Conservation (phyloP, 2,113 vertebrate genomes). For the Amia ocellicauda region DNA sequence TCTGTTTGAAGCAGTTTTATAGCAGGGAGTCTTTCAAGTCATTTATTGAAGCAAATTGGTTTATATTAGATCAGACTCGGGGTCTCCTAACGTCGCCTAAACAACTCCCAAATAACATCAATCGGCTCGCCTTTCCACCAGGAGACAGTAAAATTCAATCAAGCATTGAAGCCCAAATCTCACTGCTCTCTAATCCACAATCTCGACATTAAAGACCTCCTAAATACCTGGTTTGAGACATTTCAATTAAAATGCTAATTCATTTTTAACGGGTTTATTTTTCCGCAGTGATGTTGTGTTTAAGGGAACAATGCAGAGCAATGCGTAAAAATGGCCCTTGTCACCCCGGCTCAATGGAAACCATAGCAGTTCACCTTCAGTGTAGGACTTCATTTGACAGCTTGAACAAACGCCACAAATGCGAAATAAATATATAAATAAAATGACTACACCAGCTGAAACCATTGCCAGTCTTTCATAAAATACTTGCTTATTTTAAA, state of each 20-base stretch:
- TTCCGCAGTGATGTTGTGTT: too few species aligned
- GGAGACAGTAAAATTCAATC: constrained; percentile 33
- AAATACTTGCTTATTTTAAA: constrained; percentile 14
- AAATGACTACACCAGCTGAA: too few species aligned
- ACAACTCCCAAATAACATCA: constrained; percentile 33
- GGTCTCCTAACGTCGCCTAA: constrained; percentile 45
- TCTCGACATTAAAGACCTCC: constrained; percentile 29
- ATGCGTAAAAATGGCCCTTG: too few species aligned
- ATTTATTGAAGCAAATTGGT: constrained; percentile 60
- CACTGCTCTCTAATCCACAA: constrained; percentile 51
- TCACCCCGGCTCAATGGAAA: too few species aligned
- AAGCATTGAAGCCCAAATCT: constrained; percentile 40
- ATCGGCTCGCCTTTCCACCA: constrained; percentile 26
- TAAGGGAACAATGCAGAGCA: too few species aligned
- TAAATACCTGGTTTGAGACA: constrained; percentile 21
- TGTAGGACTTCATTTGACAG: constrained; percentile 45
- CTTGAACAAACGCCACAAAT: constrained; percentile 30
- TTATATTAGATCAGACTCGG: constrained; percentile 48
- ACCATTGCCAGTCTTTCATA: too few species aligned
- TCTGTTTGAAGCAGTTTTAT: constrained; percentile 40
- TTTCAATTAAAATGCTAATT: constrained; percentile 52
- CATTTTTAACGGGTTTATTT: constrained; percentile 34
- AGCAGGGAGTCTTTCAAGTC: constrained; percentile 50
- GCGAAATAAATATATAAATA: constrained; percentile 3
- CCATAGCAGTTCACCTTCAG: too few species aligned